Conservation (phyloP, 2,797 vertebrate genomes). For the Erethizon dorsatum region DNA sequence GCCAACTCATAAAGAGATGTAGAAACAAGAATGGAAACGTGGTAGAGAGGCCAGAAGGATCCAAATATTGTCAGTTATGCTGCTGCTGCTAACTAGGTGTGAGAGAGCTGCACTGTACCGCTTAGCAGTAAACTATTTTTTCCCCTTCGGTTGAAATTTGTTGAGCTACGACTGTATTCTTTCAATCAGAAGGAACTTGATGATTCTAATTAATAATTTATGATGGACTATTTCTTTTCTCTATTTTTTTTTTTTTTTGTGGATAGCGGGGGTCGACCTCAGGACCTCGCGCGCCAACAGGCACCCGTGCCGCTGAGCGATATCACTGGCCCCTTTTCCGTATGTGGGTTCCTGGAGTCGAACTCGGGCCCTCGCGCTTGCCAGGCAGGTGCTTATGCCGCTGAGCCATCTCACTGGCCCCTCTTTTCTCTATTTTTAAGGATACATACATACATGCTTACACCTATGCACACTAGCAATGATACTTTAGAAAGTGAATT, state of each 20-base stretch:
- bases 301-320: no score
- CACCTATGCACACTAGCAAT: fast-evolving
- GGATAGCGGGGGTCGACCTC: no score
- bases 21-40: neutral
- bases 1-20: neutral
- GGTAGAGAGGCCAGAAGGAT: neutral
- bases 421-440: no score
- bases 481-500: neutral
- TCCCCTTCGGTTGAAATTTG: neutral
- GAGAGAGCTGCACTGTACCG: neutral
- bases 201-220: neutral
- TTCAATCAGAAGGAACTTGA: neutral
- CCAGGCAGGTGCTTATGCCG: no score
- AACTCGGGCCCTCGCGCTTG: no score
- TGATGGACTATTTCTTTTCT: neutral
- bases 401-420: no score
- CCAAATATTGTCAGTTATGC: neutral
- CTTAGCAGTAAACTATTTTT: neutral
- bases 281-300: no score
- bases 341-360: no score
- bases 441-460: no score
- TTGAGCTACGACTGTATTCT: neutral
- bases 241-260: no score
- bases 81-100: neutral
- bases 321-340: no score